Base-by-base conservation (phyloP, 2,113 vertebrate genomes). In the Mungos mungo region DNA sequence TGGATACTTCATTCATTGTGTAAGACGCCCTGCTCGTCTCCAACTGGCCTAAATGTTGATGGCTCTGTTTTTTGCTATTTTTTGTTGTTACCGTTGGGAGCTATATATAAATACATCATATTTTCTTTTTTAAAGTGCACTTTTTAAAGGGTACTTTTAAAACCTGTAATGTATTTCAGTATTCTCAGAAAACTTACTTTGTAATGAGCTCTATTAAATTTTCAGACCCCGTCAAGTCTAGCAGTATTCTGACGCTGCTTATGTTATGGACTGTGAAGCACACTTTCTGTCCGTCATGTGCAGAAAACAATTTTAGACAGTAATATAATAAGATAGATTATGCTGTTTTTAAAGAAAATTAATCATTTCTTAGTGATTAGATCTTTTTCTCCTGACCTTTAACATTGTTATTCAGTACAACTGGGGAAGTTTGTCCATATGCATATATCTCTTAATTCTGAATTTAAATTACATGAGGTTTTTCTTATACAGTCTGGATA, bases 321-420 rank as follows among this genome's bases (percentile, higher is more conserved):
- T 63, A 72, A 95, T 88, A 38, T 29, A 63, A 25, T 68, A 74
- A 93, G 19, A 50, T 6, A 54, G 21, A 76, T 60, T 33, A n/a
- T 89, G 27, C 2, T 16, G 7, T 33, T 95, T 93, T 86, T 72
- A 15, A 50, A 80, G 21, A 83, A 87, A 81, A 80, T 71, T 50
- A 80, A 77, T 88, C 84, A 63, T 92, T 98, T 12, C 21, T 93
- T 91, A 54, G 21, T 72, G 47, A 83, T 38, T 45, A 45, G 9
- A 45, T 3, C 5, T 25, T 83, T 81, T 90, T 88, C 87, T 60
- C 21, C 23, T 80, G 27, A 29, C 3, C 18, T 84, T 95, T 79
- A 72, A 76, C 76, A 91, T 57, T 93, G 7, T 13, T 95, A 79
- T 89, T 95, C 23, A 74, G 21, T 74, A 35, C n/a, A 79, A 19